Conservation (phyloP, 37 sponge, comb jelly and placozoan genomes). For the Aphrocallistes beatrix region DNA sequence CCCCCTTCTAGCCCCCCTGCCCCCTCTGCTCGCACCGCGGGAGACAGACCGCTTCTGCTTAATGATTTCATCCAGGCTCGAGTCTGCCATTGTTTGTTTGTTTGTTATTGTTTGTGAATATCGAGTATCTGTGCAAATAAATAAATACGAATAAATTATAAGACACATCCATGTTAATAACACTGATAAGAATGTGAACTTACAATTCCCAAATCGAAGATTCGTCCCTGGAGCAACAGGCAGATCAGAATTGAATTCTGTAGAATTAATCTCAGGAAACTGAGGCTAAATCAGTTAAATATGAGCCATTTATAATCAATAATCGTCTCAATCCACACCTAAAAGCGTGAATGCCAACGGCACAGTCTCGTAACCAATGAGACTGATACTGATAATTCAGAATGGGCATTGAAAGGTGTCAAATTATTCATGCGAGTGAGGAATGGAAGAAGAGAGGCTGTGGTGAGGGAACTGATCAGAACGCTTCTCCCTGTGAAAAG, state of each 20-base stretch:
- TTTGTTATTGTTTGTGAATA: too few relatives aligned
- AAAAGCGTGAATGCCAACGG: constrained; percentile 1
- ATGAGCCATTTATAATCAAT: not conserved
- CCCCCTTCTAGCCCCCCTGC: not conserved
- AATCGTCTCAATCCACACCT: not conserved
- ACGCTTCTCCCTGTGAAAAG: constrained; percentile 16
- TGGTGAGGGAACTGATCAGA: too few relatives aligned
- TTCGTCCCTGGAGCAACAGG: too few relatives aligned
- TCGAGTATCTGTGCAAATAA: too few relatives aligned
- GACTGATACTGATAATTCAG: too few relatives aligned
- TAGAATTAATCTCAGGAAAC: too few relatives aligned
- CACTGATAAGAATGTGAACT: too few relatives aligned
- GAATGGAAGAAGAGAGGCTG: too few relatives aligned
- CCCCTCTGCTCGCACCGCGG: not conserved
- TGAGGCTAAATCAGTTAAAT: constrained; percentile 10
- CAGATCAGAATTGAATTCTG: too few relatives aligned
- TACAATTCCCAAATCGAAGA: too few relatives aligned
- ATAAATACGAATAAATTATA: too few relatives aligned
- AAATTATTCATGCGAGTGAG: not conserved
- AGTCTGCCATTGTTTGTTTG: not conserved
- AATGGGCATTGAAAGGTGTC: not conserved
- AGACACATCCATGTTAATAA: too few relatives aligned
- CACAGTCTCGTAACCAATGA: not conserved
- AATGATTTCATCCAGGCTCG: not conserved
- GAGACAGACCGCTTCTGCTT: not conserved